Evolutionary conservation across 2,888 invertebrate genomes (phyloP), one percentile per base, ranked within the genome.

Genomic region (Ellobium chinense): DNA sequence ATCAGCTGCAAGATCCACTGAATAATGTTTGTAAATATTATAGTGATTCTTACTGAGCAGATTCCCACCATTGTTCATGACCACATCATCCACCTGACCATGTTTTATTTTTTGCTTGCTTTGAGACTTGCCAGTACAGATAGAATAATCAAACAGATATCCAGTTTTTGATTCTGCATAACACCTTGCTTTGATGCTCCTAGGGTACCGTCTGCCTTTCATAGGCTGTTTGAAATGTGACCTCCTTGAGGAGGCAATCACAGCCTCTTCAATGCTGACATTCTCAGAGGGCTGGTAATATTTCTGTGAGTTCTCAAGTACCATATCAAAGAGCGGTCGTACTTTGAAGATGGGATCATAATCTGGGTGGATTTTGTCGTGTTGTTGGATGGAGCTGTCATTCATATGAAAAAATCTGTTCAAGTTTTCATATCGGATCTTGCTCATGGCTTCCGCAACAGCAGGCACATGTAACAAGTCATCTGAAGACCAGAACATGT

Each of bases 341-440:
- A 37, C 39, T 60, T 68, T 77, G 77, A 46, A 68, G 21, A 77
- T 31, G 27, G 77, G 77, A 31, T 68, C 77, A 60, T 66, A 46
- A 46, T 46, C 46, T 18, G 7, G 9, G 18, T 46, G 46, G 18
- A 18, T 46, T 46, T 46, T 46, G 46, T 12, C 46, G 18, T 46
- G 46, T 46, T 46, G 46, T 46, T 46, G 46, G 46, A 18, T 46
- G 46, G 9, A 12, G 46, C 18, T 46, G 46, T 46, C 46, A 7
- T 46, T 7, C 39, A 76, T 7, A 34, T 66, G 66, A 7, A 76
- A 63, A 31, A 65, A 76, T 27, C 46, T 46, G n/a, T 2, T 1
- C 7, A 66, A n/a, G 12, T 66, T 76, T n/a, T 46, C 31, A 24
- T 66, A 66, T 9, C 56, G 1, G 18, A 21, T 76, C 24, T 76